phyloP scores from a whole-genome alignment of 1,140 invertebrate genomes.

The Drosophila dunni region DNA sequence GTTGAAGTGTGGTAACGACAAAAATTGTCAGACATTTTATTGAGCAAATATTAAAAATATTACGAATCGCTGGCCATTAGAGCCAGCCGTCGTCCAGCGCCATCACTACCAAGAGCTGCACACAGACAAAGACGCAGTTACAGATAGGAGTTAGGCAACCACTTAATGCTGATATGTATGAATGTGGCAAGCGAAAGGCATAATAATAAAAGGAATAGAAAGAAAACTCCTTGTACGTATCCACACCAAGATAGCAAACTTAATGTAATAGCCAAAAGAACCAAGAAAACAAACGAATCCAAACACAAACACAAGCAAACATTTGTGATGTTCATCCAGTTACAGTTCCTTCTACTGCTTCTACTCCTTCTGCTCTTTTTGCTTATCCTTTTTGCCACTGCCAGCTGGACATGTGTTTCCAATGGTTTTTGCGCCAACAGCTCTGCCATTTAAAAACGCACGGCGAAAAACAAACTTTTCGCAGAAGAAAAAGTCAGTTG shows the following conservation, averaged over 20 bases:
- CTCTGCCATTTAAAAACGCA: conserved; percentile 75
- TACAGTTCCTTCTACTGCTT: conserved; percentile 30
- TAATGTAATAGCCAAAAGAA: conserved; percentile 74
- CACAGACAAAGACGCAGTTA: conserved; percentile 24
- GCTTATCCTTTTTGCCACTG: conserved; percentile 6
- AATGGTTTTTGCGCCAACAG: conserved; percentile 72
- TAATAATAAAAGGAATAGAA: conserved; percentile 7
- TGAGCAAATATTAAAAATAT: conserved; percentile 82
- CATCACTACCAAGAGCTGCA: conserved; percentile 32
- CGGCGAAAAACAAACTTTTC: conserved; percentile 53
- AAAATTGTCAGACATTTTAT: conserved; percentile 78
- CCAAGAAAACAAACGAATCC: conserved; percentile 37
- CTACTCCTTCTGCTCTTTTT: conserved; percentile 36
- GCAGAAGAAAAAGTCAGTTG: conserved; percentile 48
- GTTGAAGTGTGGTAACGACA: conserved; percentile 72
- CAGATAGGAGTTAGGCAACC: conserved; percentile 48
- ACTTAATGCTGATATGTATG: conserved; percentile 68
- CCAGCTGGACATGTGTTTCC: conserved; percentile 76
- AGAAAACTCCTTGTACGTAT: conserved; percentile 34
- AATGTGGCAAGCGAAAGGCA: conserved; percentile 38
- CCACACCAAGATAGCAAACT: conserved; percentile 62
- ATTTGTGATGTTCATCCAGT: conserved; percentile 43
- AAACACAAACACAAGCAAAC: conserved; percentile 56
- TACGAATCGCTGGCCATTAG: conserved; percentile 79
- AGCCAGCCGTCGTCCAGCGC: conserved; percentile 62